Base-by-base conservation (phyloP, 92 coral and sea anemone genomes). In the Porites rus region DNA sequence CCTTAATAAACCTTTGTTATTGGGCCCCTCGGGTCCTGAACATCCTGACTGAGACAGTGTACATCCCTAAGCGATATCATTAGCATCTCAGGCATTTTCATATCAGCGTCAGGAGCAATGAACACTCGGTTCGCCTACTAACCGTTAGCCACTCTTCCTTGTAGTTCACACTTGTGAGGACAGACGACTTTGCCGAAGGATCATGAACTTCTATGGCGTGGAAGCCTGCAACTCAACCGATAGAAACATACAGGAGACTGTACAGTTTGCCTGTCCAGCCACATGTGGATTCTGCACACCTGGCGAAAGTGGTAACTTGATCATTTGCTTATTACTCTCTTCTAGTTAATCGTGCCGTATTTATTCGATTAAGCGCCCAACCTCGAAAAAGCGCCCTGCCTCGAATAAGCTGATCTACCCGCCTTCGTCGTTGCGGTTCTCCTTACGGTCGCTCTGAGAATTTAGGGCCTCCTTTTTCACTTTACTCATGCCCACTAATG, bases 251-350 rank as follows among this genome's bases (percentile, higher is more conserved):
- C 76, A 2, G 54, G 8, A 69, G 28, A 17, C 76, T 3, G 58
- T 81, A 0, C 76, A 81, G 19, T 56, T 1, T n/a, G 68, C 24
- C n/a, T 81, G 85, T 7, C 85, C 69, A 24, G 61, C 76, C 50
- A 81, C 85, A 6, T 81, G 85, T 75, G 85, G 77, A 12, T 81
- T 81, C 56, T 81, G 85, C 43, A 69, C 52, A 9, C 10, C 52
- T 7, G 31, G 54, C 43, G 13, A 56, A 12, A 56, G 13, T 7
- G 59, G 85, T 81, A 58, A 69, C 76, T 81, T 0, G 38, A 69
- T 18, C 59, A 12, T 2, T 69, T 73, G 17, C 17, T 22, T 11
- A 10, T 17, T 54, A 22, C 66, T 75, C 65, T 14, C 18, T 2
- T 4, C 19, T n/a, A 20, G 66, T 9, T 2, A 7, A 62, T 62